Conservation (phyloP, 2,888 invertebrate genomes). For the Parascotia fuliginaria region DNA sequence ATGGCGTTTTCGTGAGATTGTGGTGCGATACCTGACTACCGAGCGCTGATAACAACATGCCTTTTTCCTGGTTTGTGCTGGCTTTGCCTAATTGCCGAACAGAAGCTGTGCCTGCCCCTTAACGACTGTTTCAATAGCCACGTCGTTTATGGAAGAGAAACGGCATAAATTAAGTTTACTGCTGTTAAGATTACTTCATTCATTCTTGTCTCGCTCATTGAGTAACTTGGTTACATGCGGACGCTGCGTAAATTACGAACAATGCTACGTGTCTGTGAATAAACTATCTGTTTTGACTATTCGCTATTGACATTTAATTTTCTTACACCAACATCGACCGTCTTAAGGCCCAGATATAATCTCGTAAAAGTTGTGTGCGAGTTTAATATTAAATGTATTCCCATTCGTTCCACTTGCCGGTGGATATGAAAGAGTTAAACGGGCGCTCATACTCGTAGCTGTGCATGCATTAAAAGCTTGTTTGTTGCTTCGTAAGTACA, state of each 20-base stretch:
- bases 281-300: slow-evolving; percentile 57
- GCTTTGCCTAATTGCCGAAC: slow-evolving; percentile 77
- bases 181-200: slow-evolving; percentile 78
- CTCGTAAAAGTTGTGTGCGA: slow-evolving; percentile 33
- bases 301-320: slow-evolving; percentile 65
- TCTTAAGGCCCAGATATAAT: slow-evolving; percentile 39
- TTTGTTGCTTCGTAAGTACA: slow-evolving; percentile 30
- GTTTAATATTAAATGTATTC: slow-evolving; percentile 34
- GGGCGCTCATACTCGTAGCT: slow-evolving; percentile 33
- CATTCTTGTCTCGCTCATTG: slow-evolving; percentile 75
- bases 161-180: slow-evolving; percentile 74
- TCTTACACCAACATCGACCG: slow-evolving; percentile 48
- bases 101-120: slow-evolving; percentile 72
- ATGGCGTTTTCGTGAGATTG: slow-evolving; percentile 84
- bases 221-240: slow-evolving; percentile 61
- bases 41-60: slow-evolving; percentile 67
- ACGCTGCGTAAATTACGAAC: slow-evolving; percentile 65
- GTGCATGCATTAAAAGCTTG: slow-evolving; percentile 42
- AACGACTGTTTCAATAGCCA: slow-evolving; percentile 63
- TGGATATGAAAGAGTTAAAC: slow-evolving; percentile 58
- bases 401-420: slow-evolving; percentile 33
- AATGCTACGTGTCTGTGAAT: slow-evolving; percentile 64
- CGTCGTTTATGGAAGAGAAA: slow-evolving; percentile 76
- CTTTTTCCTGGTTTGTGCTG: slow-evolving; percentile 55
- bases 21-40: slow-evolving; percentile 72